Conservation (phyloP, 2,888 invertebrate genomes). For the Druceiella hillmani region DNA sequence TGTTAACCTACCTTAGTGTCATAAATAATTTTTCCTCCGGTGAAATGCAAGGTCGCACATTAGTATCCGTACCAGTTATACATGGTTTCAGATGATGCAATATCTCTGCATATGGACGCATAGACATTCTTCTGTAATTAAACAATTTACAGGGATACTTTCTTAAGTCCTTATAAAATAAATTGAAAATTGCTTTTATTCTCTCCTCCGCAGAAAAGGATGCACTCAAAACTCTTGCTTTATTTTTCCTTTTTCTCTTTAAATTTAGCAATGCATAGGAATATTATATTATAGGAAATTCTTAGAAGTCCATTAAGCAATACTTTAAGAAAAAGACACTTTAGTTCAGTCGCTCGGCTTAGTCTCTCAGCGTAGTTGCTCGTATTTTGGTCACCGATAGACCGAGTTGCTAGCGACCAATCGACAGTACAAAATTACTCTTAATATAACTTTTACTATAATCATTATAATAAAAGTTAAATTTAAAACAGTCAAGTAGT, state of each 20-base stretch:
- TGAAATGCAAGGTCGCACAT: slow-evolving; percentile 20
- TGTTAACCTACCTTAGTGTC: slow-evolving; percentile 21
- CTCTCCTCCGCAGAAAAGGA: slow-evolving; percentile 20
- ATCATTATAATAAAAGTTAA: too few species aligned
- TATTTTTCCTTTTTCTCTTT: slow-evolving; percentile 14
- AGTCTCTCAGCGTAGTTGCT: slow-evolving; percentile 8
- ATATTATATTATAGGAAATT: slow-evolving; percentile 16
- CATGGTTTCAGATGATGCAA: slow-evolving; percentile 19
- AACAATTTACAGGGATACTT: slow-evolving; percentile 20
- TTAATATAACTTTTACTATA: too few species aligned
- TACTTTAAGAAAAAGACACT: slow-evolving; percentile 10
- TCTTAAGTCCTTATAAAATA: slow-evolving; percentile 20
- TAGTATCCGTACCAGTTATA: slow-evolving; percentile 19
- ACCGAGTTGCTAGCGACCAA: slow-evolving; percentile 13
- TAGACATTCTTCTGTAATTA: slow-evolving; percentile 20
- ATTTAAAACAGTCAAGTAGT: too few species aligned
- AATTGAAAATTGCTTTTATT: slow-evolving; percentile 20
- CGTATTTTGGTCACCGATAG: slow-evolving; percentile 11
- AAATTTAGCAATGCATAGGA: too few species aligned
- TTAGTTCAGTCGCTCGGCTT: too few species aligned
- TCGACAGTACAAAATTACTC: too few species aligned
- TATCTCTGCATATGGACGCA: slow-evolving; percentile 20
- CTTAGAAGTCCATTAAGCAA: slow-evolving; percentile 17
- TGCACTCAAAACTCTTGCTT: slow-evolving; percentile 20
- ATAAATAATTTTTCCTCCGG: slow-evolving; percentile 21